Percentiles rank a stretch among this genome's conserved stretches.
Evolutionary conservation across 2,888 invertebrate genomes (phyloP).

Genomic region (Schizaphis graminum): DNA sequence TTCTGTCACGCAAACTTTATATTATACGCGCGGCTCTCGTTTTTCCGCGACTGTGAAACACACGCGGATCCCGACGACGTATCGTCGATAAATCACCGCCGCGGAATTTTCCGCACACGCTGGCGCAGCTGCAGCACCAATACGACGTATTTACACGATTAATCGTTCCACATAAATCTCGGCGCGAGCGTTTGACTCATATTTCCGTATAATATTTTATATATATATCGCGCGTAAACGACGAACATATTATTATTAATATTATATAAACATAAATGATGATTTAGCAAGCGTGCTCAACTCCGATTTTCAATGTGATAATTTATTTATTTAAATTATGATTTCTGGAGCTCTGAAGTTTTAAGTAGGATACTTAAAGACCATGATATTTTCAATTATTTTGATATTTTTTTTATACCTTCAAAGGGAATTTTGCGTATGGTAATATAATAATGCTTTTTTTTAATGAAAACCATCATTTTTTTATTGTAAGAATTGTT

Average conservation of each 20-base stretch:
- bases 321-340: neutral
- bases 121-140: neutral
- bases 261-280: neutral
- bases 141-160: neutral
- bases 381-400: neutral
- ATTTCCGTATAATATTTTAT: no score
- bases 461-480: neutral
- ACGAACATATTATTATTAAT: neutral
- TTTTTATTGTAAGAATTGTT: neutral
- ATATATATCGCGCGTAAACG: no score
- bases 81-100: slow-evolving; percentile 2
- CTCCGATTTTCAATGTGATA: neutral
- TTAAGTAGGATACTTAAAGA: neutral
- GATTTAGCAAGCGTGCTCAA: neutral
- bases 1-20: neutral
- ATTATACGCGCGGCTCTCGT: neutral
- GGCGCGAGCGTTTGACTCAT: neutral
- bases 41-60: neutral
- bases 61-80: neutral
- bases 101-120: neutral
- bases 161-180: slow-evolving; percentile 25
- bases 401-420: neutral
- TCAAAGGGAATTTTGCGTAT: neutral
- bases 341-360: neutral
- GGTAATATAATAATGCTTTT: neutral